Evolutionary conservation across 92 coral and sea anemone species (phyloP), one percentile per base, ranked within the genome.

Genomic region (Meandrina meandrites): DNA sequence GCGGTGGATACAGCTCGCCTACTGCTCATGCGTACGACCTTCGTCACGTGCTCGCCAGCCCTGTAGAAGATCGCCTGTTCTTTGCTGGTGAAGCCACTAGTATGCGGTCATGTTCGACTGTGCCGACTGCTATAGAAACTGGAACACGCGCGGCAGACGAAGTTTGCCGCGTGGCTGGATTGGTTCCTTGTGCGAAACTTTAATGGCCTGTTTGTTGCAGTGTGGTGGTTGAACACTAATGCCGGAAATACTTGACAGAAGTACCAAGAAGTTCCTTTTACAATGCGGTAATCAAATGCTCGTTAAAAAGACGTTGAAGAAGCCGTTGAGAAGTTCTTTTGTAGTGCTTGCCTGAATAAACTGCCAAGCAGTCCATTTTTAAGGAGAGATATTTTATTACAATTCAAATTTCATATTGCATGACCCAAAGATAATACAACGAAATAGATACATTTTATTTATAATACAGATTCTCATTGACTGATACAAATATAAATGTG

Each of bases 61-160:
- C 96, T n/a, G 90, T 96, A 60, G 91, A 79, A 7, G 90, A 90
- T 75, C 82, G 92, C 78, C 80, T 96, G 76, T 96, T 93, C 71
- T 96, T 96, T 76, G 98, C 98, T 24, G 98, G 98, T 51, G 98
- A 96, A 83, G 98, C 98, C 35, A 94, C 98, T 32, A 82, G 80
- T 62, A 58, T 79, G 35, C 88, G 84, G 28, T 83, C 81, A 42
- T 75, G 90, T 66, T 92, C 93, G 12, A 93, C 98, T 30, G 91
- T 96, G 53, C 96, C 91, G 28, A 89, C 98, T 22, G 96, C 98
- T 13, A 89, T 96, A 9, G 95, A 92, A 86, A 93, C 98, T 53
- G 98, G 98, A 45, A 69, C 80, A 18, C 89, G 93, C n/a, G 98
- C 93, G 35, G 96, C 98, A 19, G 86, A 81, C 5, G 93, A 96